Conservation (phyloP, 1,140 invertebrate species). For the Orchestia grillus region DNA sequence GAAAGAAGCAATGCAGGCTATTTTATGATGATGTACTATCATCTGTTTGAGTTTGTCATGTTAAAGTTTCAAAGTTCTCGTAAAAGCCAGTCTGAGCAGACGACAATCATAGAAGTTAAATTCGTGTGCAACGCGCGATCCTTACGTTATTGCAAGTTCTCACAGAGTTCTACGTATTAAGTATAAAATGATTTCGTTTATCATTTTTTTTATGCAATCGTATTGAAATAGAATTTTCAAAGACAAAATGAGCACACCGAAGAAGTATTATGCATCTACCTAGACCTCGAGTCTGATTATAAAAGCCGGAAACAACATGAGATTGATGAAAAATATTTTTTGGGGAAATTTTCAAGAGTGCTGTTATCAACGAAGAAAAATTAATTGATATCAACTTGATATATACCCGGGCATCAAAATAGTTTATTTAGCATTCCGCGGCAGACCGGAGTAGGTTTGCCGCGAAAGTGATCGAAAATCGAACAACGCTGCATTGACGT, state of each 20-base stretch:
- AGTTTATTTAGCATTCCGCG: background rate
- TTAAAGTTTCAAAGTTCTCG: too few relatives aligned
- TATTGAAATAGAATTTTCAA: background rate
- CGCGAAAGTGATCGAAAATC: background rate
- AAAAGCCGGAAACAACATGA: background rate
- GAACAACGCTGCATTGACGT: too few relatives aligned
- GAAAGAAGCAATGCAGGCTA: too few relatives aligned
- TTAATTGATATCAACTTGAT: background rate
- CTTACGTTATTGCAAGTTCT: too few relatives aligned
- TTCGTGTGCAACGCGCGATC: too few relatives aligned
- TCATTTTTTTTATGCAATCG: background rate
- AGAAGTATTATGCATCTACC: background rate
- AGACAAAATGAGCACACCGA: background rate
- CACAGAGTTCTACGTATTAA: too few relatives aligned
- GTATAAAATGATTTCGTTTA: too few relatives aligned
- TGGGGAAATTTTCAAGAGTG: background rate
- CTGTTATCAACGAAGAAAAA: background rate
- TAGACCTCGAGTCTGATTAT: background rate
- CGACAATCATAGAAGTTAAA: too few relatives aligned
- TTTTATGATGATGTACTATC: too few relatives aligned
- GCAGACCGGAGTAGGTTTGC: background rate
- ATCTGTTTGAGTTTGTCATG: too few relatives aligned
- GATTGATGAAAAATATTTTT: background rate
- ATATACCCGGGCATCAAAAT: background rate
- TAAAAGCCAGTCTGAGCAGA: too few relatives aligned